These are phyloP conservation scores for Leucophora obtusa DNA, from an alignment of 2,888 invertebrate species.

Conservation along the genomic window DNA sequence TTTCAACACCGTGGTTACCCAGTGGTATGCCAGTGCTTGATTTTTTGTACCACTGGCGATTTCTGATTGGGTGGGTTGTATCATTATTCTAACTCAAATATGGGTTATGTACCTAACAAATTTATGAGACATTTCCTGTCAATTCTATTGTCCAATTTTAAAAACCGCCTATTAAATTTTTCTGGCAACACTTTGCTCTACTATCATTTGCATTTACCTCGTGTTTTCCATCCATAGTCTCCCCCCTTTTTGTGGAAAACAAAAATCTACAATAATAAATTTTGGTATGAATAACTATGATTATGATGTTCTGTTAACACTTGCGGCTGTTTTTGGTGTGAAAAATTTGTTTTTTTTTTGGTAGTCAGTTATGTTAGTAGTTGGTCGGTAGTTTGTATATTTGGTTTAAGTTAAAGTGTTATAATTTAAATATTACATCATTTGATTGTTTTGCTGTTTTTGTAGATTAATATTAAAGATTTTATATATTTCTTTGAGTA, in stretches of 20 bases:
- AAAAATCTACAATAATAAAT: conserved; percentile 2
- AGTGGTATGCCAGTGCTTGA: too few relatives aligned
- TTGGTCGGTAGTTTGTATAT: conserved; percentile 15
- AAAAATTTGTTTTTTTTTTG: conserved; percentile 47
- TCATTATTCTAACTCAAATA: too few relatives aligned
- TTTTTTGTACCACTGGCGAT: too few relatives aligned
- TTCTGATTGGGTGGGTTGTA: too few relatives aligned
- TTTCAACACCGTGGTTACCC: too few relatives aligned
- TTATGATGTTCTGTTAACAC: conserved; percentile 63
- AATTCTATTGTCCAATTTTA: too few relatives aligned
- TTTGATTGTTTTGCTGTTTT: conserved; percentile 32
- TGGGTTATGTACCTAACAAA: too few relatives aligned
- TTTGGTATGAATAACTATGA: conserved; percentile 55
- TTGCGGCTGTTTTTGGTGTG: conserved; percentile 56
- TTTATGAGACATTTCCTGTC: too few relatives aligned
- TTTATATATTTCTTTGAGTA: conserved; percentile 28
- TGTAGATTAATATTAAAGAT: not conserved
- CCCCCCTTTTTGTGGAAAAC: not conserved
- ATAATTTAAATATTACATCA: conserved; percentile 60
- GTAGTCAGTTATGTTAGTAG: conserved; percentile 12
- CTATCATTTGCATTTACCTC: conserved; percentile 35
- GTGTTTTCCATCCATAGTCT: conserved; percentile 39
- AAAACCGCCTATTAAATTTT: not conserved
- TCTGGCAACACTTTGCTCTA: not conserved
- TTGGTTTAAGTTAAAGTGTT: conserved; percentile 44